phyloP scores from a whole-genome alignment of 2,797 vertebrate genomes.

The Ficedula albicollis region DNA sequence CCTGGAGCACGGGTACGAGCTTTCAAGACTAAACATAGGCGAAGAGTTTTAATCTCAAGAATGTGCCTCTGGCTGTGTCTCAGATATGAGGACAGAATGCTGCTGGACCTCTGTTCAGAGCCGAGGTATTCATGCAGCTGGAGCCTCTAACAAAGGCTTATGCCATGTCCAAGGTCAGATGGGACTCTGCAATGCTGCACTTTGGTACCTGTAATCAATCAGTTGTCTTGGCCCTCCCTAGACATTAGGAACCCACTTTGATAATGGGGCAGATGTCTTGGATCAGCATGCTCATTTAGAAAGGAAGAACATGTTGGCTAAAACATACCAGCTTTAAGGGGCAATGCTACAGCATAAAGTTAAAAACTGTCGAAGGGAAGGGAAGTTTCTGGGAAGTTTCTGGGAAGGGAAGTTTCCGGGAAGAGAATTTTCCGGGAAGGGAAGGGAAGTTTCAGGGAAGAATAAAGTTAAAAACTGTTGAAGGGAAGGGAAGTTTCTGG shows the following conservation, averaged over 20 bases:
- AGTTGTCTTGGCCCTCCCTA: accelerated
- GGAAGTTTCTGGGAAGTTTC: background rate
- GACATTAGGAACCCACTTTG: background rate
- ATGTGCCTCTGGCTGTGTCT: background rate
- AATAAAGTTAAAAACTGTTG: too few species aligned
- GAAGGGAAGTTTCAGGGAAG: too few species aligned
- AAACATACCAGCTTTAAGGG: background rate
- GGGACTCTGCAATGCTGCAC: background rate
- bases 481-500: too few species aligned
- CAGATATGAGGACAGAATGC: background rate
- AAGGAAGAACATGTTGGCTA: background rate
- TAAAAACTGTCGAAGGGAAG: background rate
- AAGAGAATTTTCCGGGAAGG: too few species aligned
- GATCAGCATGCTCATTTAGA: background rate
- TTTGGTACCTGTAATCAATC: background rate
- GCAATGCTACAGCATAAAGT: background rate
- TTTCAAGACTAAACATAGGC: background rate
- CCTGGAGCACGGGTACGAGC: background rate
- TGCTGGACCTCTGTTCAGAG: background rate
- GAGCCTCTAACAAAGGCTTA: background rate
- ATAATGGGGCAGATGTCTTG: background rate
- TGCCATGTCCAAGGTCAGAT: background rate
- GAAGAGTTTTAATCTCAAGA: background rate
- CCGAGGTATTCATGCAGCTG: background rate
- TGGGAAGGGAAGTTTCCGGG: too few species aligned